Evolutionary conservation across 2,113 vertebrate genomes (phyloP), one percentile per base, ranked within the genome.

Genomic region (Cyphomyrus discorhynchus): DNA sequence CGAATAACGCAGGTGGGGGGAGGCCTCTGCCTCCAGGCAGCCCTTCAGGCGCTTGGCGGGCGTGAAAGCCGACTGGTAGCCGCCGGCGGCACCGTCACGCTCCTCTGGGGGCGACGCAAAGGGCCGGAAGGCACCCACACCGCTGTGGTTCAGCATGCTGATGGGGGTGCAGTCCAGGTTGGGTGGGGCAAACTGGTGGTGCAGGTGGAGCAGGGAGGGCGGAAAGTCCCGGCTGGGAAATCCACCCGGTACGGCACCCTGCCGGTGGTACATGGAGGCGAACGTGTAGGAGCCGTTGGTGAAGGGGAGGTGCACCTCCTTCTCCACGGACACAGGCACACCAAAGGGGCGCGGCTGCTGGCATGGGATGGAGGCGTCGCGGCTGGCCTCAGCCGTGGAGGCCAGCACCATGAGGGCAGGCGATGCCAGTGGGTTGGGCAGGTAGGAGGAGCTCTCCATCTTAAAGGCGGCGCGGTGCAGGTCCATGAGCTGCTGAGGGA

Each of bases 401-500:
- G 98, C 98, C n/a, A 99, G 95, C 90, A 99, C 98, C 98, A 99
- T 99, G 91, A 99, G 95, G 4, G 98, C 98, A 5, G 98, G 98
- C 56, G 98, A 99, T 66, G 98, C 98, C 95, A 99, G 94, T 0
- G 98, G 98, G 93, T 99, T 99, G 94, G 98, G 98, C 92, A 99
- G 96, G 91, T 99, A 99, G 94, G 98, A 99, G 91, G 98, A 99
- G 95, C 97, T 99, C 97, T 99, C 98, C 98, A 99, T 99, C 96
- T 99, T 99, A 97, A 99, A 99, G 89, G 98, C 98, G 92, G 98
- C 98, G 95, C 98, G 96, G 96, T 99, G 98, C 95, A 99, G 98
- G 97, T 99, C 98, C 98, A 99, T 99, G 80, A 91, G 96, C 95
- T 94, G 94, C 94, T 90, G 95, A 10, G 88, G 94, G 77, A 9